Percentiles rank a stretch among this genome's conserved stretches.
Evolutionary conservation across 1,140 invertebrate species (phyloP).

Genomic region (Ptiloglossa arizonensis): DNA sequence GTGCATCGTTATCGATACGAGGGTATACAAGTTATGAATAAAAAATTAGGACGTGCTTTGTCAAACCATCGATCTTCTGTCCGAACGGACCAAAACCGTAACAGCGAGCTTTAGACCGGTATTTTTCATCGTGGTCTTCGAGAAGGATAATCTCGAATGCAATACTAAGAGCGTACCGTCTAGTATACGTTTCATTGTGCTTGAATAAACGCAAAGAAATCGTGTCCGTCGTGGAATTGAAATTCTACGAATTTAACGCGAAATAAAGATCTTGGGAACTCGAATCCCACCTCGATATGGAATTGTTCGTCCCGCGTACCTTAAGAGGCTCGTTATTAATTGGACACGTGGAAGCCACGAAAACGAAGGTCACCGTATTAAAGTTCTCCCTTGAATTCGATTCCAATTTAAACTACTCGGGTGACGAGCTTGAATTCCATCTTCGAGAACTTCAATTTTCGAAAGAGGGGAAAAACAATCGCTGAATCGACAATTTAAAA

Average conservation of each 20-base stretch:
- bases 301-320: conserved; percentile 16
- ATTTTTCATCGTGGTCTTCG: background rate
- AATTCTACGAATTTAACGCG: background rate
- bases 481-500: no score
- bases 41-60: background rate
- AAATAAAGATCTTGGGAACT: background rate
- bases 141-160: no score
- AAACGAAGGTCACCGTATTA: background rate
- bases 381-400: background rate
- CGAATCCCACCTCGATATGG: background rate
- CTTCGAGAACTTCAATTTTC: background rate
- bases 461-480: background rate
- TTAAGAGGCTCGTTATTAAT: conserved; percentile 22
- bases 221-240: background rate
- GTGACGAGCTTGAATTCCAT: background rate
- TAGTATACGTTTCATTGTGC: background rate
- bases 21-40: background rate
- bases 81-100: background rate
- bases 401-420: background rate
- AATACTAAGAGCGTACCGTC: no score
- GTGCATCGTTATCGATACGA: background rate
- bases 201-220: background rate
- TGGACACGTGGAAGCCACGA: conserved; percentile 1
- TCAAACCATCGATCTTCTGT: background rate
- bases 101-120: background rate